Evolutionary conservation across 2,888 invertebrate genomes (phyloP), one percentile per base, ranked within the genome.

Genomic region (Trichacis sp.): DNA sequence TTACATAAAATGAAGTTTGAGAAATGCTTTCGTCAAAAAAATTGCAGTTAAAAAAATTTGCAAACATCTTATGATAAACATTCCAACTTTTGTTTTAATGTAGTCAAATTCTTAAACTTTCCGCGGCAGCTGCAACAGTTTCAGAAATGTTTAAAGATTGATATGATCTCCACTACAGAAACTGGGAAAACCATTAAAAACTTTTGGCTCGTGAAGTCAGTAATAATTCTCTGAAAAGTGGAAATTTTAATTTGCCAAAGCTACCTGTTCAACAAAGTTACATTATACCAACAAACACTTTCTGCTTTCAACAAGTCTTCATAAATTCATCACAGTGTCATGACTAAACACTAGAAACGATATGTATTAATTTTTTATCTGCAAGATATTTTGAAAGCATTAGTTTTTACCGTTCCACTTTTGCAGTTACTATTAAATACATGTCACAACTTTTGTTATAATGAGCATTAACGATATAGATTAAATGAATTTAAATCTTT

Each of bases 41-140:
- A 33, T 33, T n/a, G 9, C 33, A n/a, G 2, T n/a, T n/a, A 33
- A 33, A 2, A 33, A 33, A 33, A 33, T 33, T 58, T 47, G 47
- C 58, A 2, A 18, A 30, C 46, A 54, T 53, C 38, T 46, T 33
- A 30, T 49, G 47, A 58, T 38, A 51, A 55, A 59, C 54, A 55
- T 50, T 55, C 43, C 4, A 64, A 64, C 52, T 59, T 54, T 64
- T 56, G 51, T 55, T 64, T 51, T 45, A 55, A 55, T 58, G 51
- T 64, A 58, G 55, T 64, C 47, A 56, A 58, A 53, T 48, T 48
- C 49, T 54, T 53, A 58, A 58, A 58, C 51, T 58, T 64, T 64
- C 49, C 40, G 38, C 43, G 42, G 50, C 53, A 54, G 54, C 57
- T 57, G 63, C 57, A 40, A 18, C 54, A 58, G 58, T 50, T 58